A percentile compares a stretch with the other conserved stretches of the same genome.
Conservation (phyloP, 2,797 vertebrate species). For the Momotus momota region DNA sequence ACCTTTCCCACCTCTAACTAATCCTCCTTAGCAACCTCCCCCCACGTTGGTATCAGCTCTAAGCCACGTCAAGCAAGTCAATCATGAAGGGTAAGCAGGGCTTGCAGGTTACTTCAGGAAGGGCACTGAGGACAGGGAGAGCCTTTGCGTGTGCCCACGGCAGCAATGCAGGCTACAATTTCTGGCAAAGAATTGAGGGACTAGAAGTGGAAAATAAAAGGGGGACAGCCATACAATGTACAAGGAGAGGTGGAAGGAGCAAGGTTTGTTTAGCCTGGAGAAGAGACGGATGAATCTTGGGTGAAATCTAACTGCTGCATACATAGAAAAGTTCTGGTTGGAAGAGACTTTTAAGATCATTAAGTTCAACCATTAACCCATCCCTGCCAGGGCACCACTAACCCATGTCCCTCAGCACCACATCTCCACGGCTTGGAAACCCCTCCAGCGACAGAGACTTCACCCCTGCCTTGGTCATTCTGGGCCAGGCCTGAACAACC, state of each 20-base stretch:
- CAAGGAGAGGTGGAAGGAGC: accelerated
- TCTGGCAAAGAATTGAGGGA: not conserved
- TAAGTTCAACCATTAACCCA: not conserved
- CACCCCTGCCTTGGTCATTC: no score
- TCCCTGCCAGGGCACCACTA: no score
- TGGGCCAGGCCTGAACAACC: no score
- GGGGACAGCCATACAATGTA: not conserved
- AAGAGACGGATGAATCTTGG: not conserved
- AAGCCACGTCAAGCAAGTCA: accelerated
- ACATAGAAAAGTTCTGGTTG: not conserved
- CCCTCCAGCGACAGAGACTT: no score
- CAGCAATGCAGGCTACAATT: not conserved
- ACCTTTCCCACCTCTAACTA: not conserved
- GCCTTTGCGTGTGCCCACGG: not conserved
- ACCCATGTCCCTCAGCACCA: no score
- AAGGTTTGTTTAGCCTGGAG: not conserved
- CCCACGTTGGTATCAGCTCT: not conserved
- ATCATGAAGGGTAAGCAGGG: not conserved
- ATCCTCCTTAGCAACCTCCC: not conserved
- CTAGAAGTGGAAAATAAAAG: not conserved
- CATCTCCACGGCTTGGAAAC: no score
- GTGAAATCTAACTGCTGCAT: not conserved
- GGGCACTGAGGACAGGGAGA: not conserved
- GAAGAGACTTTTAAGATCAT: not conserved
- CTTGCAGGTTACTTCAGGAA: not conserved